Base-by-base conservation (phyloP, 2,113 vertebrate species). In the Macheiramphus alcinus region DNA sequence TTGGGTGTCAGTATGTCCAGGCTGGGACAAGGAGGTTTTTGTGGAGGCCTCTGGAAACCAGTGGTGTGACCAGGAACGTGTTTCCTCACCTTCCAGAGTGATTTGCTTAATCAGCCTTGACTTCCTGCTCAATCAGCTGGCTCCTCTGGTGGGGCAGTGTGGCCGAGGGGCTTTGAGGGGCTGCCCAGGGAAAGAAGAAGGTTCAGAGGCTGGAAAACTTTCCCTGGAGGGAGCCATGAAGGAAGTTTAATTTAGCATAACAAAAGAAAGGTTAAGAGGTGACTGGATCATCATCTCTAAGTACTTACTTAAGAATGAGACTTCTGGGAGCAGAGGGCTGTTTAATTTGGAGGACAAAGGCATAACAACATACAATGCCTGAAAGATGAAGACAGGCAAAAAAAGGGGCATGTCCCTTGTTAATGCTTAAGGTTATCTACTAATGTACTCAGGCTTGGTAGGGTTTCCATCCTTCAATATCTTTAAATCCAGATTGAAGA, bases 231-330 rank as follows among this genome's bases (percentile, higher is more conserved):
- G 66, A 89, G 32, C 40, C 32, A 5, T 22, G 88, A 92, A 88
- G 94, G 89, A 97, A 94, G 48, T 75, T 95, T 45, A 94, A 95
- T 97, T 95, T 80, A 85, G 32, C 42, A 38, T 73, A 91, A 95
- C 93, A 94, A 90, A 95, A 53, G 53, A 84, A 94, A 94, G 93
- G 89, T 82, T 87, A 95, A 94, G 78, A 90, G 91, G 91, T 90
- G 78, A 56, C 58, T 55, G 47, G 56, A 79, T 93, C 94, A 87
- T 94, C 65, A 79, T 85, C 42, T 93, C 56, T 8, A 79, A 85
- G 58, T 85, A 75, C 48, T 79, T 89, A 55, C 56, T 82, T 81
- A 75, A 84, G 76, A 87, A 82, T 52, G 72, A 76, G 84, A 38
- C 72, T 94, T 94, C 48, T 85, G 91, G 73, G 87, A 89, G 36